Conservation (phyloP, 2,113 vertebrate genomes). For the Neoarius graeffei region DNA sequence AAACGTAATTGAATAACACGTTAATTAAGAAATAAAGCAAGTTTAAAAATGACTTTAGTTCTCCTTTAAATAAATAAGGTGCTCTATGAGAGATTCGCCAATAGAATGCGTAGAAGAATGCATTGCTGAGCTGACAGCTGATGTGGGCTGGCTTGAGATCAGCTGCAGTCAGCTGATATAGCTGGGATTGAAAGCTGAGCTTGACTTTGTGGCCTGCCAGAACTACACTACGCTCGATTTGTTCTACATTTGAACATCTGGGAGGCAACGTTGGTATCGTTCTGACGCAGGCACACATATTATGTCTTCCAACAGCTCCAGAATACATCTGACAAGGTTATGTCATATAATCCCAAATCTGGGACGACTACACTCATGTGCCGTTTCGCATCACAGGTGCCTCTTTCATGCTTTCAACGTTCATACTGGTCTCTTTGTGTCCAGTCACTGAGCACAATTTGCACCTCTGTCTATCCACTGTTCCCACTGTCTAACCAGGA, state of each 20-base stretch:
- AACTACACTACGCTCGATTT: neutral
- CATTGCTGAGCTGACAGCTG: too few species aligned
- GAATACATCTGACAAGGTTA: neutral
- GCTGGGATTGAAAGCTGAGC: too few species aligned
- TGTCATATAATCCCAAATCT: conserved; percentile 8
- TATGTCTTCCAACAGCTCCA: neutral
- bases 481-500: neutral
- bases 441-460: conserved; percentile 61
- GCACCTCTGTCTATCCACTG: conserved; percentile 51
- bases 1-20: too few species aligned
- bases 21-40: too few species aligned
- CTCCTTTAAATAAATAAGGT: too few species aligned
- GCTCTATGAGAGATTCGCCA: too few species aligned
- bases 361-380: neutral
- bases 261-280: neutral
- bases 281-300: neutral
- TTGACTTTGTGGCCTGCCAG: too few species aligned
- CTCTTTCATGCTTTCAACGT: conserved; percentile 56
- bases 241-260: neutral
- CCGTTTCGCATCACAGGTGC: neutral
- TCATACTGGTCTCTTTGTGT: conserved; percentile 56
- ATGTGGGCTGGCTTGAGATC: too few species aligned
- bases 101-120: too few species aligned
- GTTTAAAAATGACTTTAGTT: too few species aligned
- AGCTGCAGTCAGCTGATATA: too few species aligned